Evolutionary conservation across 2,113 vertebrate genomes (phyloP), one percentile per base, ranked within the genome.

Genomic region (Crotophaga sulcirostris): DNA sequence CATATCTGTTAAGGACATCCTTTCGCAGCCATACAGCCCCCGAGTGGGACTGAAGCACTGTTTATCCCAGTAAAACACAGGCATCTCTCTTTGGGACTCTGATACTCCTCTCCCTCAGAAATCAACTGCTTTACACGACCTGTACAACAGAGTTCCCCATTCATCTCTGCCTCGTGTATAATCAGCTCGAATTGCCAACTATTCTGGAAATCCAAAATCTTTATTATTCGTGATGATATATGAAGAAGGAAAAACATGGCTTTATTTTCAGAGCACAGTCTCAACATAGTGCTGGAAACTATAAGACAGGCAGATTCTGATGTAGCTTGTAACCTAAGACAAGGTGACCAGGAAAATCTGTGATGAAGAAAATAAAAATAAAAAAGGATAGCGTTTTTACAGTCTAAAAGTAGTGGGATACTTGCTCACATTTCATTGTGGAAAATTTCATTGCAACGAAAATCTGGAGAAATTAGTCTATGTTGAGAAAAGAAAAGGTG

Each of bases 221-320:
- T 60, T 79, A 17, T 8, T 77, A 51, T 55, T 56, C 26, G 40
- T 24, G 24, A 40, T 34, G 83, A 58, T 66, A 62, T 7, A 67
- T 6, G 34, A 76, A 83, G 54, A 47, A 70, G 55, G 31, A 52
- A 66, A 66, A 90, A 15, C 15, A 24, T 11, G 77, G 87, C 28
- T 84, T 84, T 89, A 52, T 70, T 96, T 95, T 72, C 82, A 84
- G 84, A 89, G 86, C 87, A 83, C 14, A 67, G 40, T 8, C 58
- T 64, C 58, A 81, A 45, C 34, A 7, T 28, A 44, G 66, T 11
- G 55, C 83, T 88, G 86, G 70, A 68, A 86, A 52, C 15, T 24
- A 15, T 12, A 42, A 68, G 36, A 56, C 66, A 56, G 14, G 70
- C 23, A 83, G 64, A 79, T 88, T 33, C 64, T 89, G 56, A 33